phyloP scores from a whole-genome alignment of 2,113 vertebrate genomes.

The Proteles cristata region DNA sequence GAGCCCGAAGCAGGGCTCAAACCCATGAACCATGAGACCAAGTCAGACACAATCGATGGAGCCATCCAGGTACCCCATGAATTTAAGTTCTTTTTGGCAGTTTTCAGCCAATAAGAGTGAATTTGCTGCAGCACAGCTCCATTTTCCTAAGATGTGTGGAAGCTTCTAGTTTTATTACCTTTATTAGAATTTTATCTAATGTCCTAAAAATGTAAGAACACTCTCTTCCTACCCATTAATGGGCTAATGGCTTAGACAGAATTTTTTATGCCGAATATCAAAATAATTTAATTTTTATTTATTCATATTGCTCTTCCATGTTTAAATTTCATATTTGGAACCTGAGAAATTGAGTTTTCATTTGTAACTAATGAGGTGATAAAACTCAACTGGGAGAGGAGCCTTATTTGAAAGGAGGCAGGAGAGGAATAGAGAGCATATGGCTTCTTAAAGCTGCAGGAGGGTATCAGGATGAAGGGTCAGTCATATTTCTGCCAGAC shows the following conservation, averaged over 20 bases:
- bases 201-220: neutral
- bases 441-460: neutral
- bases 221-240: neutral
- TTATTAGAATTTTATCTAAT: slow-evolving; percentile 12
- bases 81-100: rapidly evolving
- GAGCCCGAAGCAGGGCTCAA: too few species aligned
- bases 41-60: too few species aligned
- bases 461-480: neutral
- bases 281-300: slow-evolving; percentile 51
- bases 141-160: neutral
- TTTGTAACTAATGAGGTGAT: neutral
- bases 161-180: neutral
- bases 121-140: neutral
- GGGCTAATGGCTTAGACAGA: neutral
- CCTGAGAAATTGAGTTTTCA: neutral
- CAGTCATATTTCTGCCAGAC: neutral
- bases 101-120: neutral
- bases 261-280: neutral
- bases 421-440: neutral
- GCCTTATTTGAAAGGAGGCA: neutral
- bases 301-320: neutral
- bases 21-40: too few species aligned
- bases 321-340: neutral
- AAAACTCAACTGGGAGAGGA: neutral
- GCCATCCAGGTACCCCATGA: neutral